Percentiles rank a stretch among this genome's conserved stretches.
These are phyloP conservation scores for Luehdorfia chinensis DNA, from an alignment of 1,140 invertebrate genomes.

Conservation along the genomic window DNA sequence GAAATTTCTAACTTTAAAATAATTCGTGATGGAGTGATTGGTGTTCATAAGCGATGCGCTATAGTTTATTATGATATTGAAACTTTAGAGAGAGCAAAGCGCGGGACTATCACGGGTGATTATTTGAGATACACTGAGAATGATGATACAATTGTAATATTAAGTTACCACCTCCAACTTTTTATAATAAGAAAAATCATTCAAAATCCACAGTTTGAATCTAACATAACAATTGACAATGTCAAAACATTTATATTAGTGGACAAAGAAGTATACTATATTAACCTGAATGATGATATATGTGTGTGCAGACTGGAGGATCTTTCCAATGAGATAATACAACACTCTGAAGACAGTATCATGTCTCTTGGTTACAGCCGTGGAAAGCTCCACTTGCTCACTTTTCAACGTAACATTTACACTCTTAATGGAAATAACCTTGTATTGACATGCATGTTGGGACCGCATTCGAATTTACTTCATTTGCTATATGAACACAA, in stretches of 20 bases:
- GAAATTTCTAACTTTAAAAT: constrained; percentile 39
- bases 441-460: constrained; percentile 19
- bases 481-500: constrained; percentile 32
- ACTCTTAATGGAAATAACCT: constrained; percentile 22
- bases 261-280: constrained; percentile 37
- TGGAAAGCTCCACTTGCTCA: constrained; percentile 32
- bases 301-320: constrained; percentile 27
- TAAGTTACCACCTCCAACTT: constrained; percentile 31
- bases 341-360: constrained; percentile 24
- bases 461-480: constrained; percentile 24
- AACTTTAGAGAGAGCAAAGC: constrained; percentile 27
- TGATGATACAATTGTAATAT: constrained; percentile 29
- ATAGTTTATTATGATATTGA: constrained; percentile 49
- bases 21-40: constrained; percentile 35
- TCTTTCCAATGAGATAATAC: constrained; percentile 19
- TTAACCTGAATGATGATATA: constrained; percentile 39
- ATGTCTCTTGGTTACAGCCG: constrained; percentile 33
- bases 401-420: constrained; percentile 38
- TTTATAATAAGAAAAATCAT: constrained; percentile 29
- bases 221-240: constrained; percentile 27
- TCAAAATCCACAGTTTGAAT: constrained; percentile 10
- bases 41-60: constrained; percentile 35
- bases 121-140: constrained; percentile 45
- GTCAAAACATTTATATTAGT: constrained; percentile 40
- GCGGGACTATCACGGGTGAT: constrained; percentile 27